Conservation (phyloP, 2,797 vertebrate species). For the Melanotaenia nigrans region DNA sequence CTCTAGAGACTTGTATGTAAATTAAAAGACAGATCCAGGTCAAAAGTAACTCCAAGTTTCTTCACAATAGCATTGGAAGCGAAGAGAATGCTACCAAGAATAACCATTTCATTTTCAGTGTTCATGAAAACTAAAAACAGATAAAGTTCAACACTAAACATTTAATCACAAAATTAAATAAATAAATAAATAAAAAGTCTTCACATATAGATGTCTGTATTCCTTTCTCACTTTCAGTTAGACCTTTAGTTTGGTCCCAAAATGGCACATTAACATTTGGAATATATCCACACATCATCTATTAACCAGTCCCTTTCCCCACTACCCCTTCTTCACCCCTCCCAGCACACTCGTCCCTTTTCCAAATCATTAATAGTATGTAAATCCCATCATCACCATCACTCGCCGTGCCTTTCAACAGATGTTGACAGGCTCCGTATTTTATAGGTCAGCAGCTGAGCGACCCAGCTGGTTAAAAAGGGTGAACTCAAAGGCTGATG, state of each 20-base stretch:
- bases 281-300: constrained; percentile 60
- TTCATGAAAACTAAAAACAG: not conserved
- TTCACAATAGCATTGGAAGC: not conserved
- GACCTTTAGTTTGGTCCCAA: constrained; percentile 51
- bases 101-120: not conserved
- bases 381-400: constrained; percentile 71
- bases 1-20: too few species aligned
- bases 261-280: constrained; percentile 77
- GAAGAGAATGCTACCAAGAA: not conserved
- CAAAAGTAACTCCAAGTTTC: not conserved
- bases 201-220: constrained; percentile 6
- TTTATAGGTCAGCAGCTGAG: constrained; percentile 74
- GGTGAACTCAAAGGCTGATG: constrained; percentile 62
- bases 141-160: not conserved
- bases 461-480: constrained; percentile 53
- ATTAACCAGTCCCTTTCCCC: constrained; percentile 41
- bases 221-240: constrained; percentile 22
- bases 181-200: not conserved
- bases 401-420: constrained; percentile 64
- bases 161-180: too few species aligned
- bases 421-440: constrained; percentile 72
- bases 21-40: not conserved
- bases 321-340: not conserved
- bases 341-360: constrained; percentile 35
- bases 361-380: constrained; percentile 74